These are phyloP conservation scores for Acleris cristana DNA, from an alignment of 2,888 invertebrate species.

Conservation along the genomic window DNA sequence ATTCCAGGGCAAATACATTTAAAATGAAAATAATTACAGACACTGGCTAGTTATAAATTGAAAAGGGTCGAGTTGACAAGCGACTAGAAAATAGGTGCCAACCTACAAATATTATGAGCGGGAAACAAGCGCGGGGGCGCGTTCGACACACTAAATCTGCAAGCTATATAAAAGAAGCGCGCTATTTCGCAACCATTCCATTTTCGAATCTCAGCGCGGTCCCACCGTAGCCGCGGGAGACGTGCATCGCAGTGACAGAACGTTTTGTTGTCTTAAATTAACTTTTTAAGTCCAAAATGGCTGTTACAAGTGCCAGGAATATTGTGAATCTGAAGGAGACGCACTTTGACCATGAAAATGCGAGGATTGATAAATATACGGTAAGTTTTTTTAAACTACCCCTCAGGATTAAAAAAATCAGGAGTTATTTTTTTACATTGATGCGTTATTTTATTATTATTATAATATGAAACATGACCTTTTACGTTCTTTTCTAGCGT, in stretches of 20 bases:
- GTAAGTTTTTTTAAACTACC: constrained; percentile 53
- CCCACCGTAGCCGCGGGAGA: constrained; percentile 69
- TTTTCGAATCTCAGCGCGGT: constrained; percentile 77
- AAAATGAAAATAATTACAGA: background rate
- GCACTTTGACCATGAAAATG: constrained; percentile 74
- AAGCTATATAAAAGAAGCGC: constrained; percentile 77
- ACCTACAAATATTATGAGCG: constrained; percentile 60
- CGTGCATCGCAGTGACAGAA: constrained; percentile 69
- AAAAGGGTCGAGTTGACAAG: background rate
- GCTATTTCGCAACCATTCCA: constrained; percentile 76
- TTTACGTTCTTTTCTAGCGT: no score
- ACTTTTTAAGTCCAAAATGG: constrained; percentile 61
- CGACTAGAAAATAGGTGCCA: constrained; percentile 40
- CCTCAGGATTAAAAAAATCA: no score
- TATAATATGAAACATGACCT: no score
- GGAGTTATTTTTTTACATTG: no score
- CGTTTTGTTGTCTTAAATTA: constrained; percentile 52
- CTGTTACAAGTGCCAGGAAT: constrained; percentile 73
- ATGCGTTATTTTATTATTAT: no score
- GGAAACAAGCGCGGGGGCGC: constrained; percentile 70
- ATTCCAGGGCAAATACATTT: no score
- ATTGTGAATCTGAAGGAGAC: constrained; percentile 75
- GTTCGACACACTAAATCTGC: constrained; percentile 53
- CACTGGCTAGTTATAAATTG: background rate
- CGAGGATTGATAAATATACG: constrained; percentile 76